Evolutionary conservation across 1,140 invertebrate species (phyloP).

Genomic region (Euborellia annulipes): DNA sequence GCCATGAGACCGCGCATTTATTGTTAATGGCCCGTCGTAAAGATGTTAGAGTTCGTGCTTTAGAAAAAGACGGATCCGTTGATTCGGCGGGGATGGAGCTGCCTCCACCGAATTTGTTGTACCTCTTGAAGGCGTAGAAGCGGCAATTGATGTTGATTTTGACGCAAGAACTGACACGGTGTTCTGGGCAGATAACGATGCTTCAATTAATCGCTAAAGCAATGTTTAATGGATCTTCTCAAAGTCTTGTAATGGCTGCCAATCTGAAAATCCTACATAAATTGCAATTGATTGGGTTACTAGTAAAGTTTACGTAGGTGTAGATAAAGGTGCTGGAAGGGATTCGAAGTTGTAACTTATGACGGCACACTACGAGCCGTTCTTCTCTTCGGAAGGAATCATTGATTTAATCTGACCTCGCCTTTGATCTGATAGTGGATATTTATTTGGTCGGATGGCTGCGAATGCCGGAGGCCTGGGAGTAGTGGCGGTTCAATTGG

Average conservation of each 20-base stretch:
- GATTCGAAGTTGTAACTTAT: conserved; percentile 64
- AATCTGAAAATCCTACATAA: conserved; percentile 59
- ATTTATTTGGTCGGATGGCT: too few relatives aligned
- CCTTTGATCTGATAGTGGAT: conserved; percentile 87
- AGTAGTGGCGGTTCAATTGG: conserved; percentile 61
- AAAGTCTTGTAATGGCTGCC: conserved; percentile 45
- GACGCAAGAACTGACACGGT: conserved; percentile 62
- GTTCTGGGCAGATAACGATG: conserved; percentile 77
- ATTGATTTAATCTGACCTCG: conserved; percentile 72
- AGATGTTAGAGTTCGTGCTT: conserved; percentile 55
- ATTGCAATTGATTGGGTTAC: conserved; percentile 76
- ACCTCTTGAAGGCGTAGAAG: conserved; percentile 62
- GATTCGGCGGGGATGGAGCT: conserved; percentile 40
- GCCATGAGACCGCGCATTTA: too few relatives aligned
- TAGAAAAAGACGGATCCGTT: conserved; percentile 38
- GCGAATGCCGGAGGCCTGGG: conserved; percentile 66
- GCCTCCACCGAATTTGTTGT: conserved; percentile 34
- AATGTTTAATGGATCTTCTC: conserved; percentile 56
- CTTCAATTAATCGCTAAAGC: conserved; percentile 65
- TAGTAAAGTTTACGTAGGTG: conserved; percentile 80
- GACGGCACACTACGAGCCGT: conserved; percentile 60
- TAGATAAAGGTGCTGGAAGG: conserved; percentile 60
- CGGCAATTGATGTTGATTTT: conserved; percentile 70
- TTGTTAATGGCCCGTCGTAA: conserved; percentile 66
- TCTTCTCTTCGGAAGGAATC: conserved; percentile 60